Evolutionary conservation across 1,140 invertebrate genomes (phyloP), one percentile per base, ranked within the genome.

Genomic region (Venustaconcha ellipsiformis): DNA sequence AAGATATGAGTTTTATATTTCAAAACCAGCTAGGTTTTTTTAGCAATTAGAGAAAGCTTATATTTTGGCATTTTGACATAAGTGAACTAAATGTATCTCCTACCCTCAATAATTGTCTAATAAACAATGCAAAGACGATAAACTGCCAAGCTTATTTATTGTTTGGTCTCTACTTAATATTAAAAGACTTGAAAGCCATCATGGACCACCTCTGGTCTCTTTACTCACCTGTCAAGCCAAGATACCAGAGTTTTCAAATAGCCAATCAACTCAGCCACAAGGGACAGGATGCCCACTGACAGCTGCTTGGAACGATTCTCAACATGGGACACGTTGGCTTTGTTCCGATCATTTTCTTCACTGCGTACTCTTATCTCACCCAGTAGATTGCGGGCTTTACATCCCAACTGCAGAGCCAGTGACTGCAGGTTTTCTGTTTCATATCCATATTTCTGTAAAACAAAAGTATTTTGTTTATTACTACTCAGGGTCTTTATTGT

Each of bases 351-450:
- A 74, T 87, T 86, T 72, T 88, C 85, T 20, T 78, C 72, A 65
- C 78, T 78, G 4, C 75, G 75, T 5, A 82, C 79, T 66, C 85
- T 78, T 5, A 88, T 78, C 68, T 84, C 84, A 82, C 95, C 95
- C 84, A 94, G 93, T 57, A 98, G 91, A 85, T 94, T 95, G 55
- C 94, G 92, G 0, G 96, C 94, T 77, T 94, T 94, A 82, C 95
- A 96, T 0, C 95, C 95, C 57, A 98, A 90, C 76, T 95, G 93
- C 70, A 97, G 89, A 1, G 96, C 95, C 76, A 97, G 89, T 76
- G 95, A 93, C 90, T 98, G 96, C 55, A 98, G 91, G 89, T 97
- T 97, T 90, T 98, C 96, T 80, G 95, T 93, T 79, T 96, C 94
- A 78, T 96, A 90, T 85, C 96, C 95, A 92, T 96, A 97, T 86